Conservation (phyloP, 2,797 vertebrate species). For the Cynopterus sphinx region DNA sequence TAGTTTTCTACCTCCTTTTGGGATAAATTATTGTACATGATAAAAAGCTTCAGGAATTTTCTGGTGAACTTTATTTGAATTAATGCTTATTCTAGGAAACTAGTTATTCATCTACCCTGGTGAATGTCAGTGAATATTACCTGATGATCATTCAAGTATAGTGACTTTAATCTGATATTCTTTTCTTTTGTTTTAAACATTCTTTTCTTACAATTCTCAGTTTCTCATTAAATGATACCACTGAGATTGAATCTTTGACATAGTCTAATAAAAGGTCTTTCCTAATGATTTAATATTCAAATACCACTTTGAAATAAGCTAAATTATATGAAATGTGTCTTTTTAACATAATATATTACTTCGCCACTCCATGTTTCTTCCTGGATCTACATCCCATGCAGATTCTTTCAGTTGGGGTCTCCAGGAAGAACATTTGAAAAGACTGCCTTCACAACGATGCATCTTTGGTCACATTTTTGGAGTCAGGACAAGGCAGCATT, state of each 20-base stretch:
- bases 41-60: background rate
- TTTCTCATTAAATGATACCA: background rate
- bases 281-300: background rate
- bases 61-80: background rate
- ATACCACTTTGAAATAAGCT: background rate
- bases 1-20: background rate
- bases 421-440: background rate
- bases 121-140: background rate
- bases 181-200: background rate
- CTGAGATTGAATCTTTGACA: background rate
- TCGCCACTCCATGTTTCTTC: background rate
- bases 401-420: background rate
- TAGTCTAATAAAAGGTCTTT: background rate
- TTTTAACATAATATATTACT: background rate
- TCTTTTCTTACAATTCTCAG: background rate
- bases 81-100: background rate
- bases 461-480: background rate
- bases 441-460: background rate
- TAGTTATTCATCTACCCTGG: background rate
- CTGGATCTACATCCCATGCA: background rate
- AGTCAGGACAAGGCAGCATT: background rate
- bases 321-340: background rate
- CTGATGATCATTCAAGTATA: background rate
- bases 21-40: background rate
- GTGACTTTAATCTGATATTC: background rate